A percentile compares a stretch with the other conserved stretches of the same genome.
Evolutionary conservation across 2,888 invertebrate genomes (phyloP).

Genomic region (Epinotia bilunana): DNA sequence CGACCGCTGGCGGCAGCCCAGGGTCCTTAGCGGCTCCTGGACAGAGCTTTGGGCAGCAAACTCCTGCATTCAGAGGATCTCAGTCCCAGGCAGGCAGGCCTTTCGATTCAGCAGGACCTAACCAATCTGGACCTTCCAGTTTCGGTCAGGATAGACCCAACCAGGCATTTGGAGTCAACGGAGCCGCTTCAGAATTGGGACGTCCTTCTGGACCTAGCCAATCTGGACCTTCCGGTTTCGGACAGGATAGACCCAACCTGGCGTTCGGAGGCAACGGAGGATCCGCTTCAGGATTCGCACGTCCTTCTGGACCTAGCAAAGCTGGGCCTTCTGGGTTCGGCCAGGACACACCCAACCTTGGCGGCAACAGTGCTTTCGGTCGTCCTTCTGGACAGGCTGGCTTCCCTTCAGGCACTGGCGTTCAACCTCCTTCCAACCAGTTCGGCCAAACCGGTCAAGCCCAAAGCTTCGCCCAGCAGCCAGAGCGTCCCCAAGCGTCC

Average conservation of each 20-base stretch:
- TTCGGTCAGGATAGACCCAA: constrained; percentile 41
- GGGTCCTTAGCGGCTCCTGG: constrained; percentile 69
- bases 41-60: constrained; percentile 46
- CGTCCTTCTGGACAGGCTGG: constrained; percentile 30
- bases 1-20: constrained; percentile 74
- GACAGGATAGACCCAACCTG: constrained; percentile 41
- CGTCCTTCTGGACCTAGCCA: constrained; percentile 10
- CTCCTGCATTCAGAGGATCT: constrained; percentile 38
- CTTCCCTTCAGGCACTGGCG: constrained; percentile 11
- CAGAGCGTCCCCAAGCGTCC: constrained; percentile 71
- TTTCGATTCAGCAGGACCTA: constrained; percentile 29
- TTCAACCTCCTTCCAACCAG: constrained; percentile 23
- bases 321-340: constrained; percentile 12
- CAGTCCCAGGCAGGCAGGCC: constrained; percentile 34
- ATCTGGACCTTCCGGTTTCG: constrained; percentile 10
- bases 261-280: constrained; percentile 38
- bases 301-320: constrained; percentile 7
- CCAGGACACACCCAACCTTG: constrained; percentile 37
- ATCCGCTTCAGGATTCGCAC: constrained; percentile 17
- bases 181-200: constrained; percentile 18
- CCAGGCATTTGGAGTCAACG: constrained; percentile 41
- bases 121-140: constrained; percentile 22
- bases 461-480: constrained; percentile 50
- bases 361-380: constrained; percentile 22
- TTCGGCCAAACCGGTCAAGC: constrained; percentile 47